Percentiles rank a stretch among this genome's conserved stretches.
These are phyloP conservation scores for Myripristis jacobus DNA, from an alignment of 2,797 vertebrate genomes.

Conservation along the genomic window DNA sequence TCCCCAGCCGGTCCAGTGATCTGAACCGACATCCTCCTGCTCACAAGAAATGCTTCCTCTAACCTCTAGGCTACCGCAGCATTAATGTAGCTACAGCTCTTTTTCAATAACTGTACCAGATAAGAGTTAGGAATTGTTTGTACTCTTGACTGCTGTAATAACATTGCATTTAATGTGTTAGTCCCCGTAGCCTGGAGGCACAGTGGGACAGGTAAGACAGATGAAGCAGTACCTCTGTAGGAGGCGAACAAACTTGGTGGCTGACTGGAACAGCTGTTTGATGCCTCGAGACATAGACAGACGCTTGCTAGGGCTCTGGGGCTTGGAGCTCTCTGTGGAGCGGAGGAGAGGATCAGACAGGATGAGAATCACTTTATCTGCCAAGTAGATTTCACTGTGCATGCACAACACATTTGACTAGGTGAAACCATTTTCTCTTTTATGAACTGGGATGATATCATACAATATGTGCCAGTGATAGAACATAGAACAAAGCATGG, in stretches of 20 bases:
- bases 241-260: slow-evolving; percentile 85
- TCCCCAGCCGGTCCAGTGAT: slow-evolving; percentile 16
- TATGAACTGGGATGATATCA: slow-evolving; percentile 4
- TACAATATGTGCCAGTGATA: neutral
- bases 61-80: slow-evolving; percentile 31
- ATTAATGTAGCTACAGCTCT: slow-evolving; percentile 46
- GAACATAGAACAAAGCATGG: neutral
- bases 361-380: slow-evolving; percentile 53
- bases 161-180: slow-evolving; percentile 38
- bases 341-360: slow-evolving; percentile 40
- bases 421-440: slow-evolving; percentile 17
- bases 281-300: slow-evolving; percentile 83
- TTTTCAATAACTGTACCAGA: slow-evolving; percentile 38
- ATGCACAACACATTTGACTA: slow-evolving; percentile 19
- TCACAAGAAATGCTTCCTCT: slow-evolving; percentile 16
- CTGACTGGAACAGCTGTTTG: slow-evolving; percentile 85
- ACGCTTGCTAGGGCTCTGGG: slow-evolving; percentile 77
- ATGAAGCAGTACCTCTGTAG: slow-evolving; percentile 81
- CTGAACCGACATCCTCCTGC: slow-evolving; percentile 19
- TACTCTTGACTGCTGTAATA: slow-evolving; percentile 35
- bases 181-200: slow-evolving; percentile 30
- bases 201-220: slow-evolving; percentile 44
- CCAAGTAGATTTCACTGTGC: slow-evolving; percentile 28
- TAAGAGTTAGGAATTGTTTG: slow-evolving; percentile 29
- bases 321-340: slow-evolving; percentile 75